Evolutionary conservation across 2,113 vertebrate genomes (phyloP), one percentile per base, ranked within the genome.

Genomic region (Rhinogobius similis): DNA sequence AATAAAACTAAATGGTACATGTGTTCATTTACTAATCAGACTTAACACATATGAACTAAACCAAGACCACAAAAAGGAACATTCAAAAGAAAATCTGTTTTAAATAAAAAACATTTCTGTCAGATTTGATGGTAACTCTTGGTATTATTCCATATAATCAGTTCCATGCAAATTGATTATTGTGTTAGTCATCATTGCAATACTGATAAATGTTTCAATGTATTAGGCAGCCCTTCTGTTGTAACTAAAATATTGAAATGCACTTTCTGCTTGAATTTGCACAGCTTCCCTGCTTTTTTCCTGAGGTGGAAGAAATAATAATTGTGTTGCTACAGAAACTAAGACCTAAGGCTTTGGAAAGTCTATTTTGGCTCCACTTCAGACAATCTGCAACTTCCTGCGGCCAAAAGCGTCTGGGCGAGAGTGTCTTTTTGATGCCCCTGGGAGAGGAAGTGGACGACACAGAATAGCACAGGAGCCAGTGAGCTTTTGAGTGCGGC

Each of bases 361-460:
- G 71, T 67, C 58, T 20, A 50, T 81, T 78, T 72, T 92, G 90
- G 91, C 89, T 43, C 72, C 48, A 75, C 84, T 85, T 91, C 81
- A 89, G 69, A 91, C 73, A 76, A 64, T 65, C 65, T 39, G 71
- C n/a, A 2, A 77, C 86, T 90, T 92, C 82, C 90, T 91, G 87
- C 80, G 79, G 84, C 85, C 82, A 85, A 86, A 87, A 78, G 78
- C 85, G 76, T 86, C 72, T 82, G 73, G 80, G 81, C 55, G 81
- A 83, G 78, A 75, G 85, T 48, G 85, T 76, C 79, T 83, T 75
- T 86, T 77, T n/a, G 71, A 79, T 70, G 80, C 83, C 73, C 81
- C 76, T 65, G 81, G 70, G 83, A 84, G 79, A 89, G 90, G 87
- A 89, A 88, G 86, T 62, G 63, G 72, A 78, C 71, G 68, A 81